Percentiles rank a stretch among this genome's conserved stretches.
Conservation (phyloP, 2,888 invertebrate species). For the Antheraea assamensis region DNA sequence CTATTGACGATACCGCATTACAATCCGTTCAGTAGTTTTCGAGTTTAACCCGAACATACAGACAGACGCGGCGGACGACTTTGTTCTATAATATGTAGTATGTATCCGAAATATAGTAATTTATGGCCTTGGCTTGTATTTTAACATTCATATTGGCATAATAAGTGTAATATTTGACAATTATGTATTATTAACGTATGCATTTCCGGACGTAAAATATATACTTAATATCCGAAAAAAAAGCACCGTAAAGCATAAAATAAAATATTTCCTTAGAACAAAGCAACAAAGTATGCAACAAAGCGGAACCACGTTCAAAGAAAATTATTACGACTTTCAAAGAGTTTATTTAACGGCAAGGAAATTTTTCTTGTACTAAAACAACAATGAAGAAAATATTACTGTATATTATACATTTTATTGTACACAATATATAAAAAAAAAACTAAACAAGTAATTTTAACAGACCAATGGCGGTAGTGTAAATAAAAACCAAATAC, state of each 20-base stretch:
- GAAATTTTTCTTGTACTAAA: slow-evolving; percentile 36
- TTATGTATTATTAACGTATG: no score
- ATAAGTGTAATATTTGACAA: no score
- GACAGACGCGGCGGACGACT: no score
- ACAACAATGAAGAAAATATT: slow-evolving; percentile 40
- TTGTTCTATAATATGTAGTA: no score
- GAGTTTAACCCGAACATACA: no score
- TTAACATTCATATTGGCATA: no score
- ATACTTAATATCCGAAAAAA: no score
- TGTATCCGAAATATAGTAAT: no score
- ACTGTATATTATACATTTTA: neutral
- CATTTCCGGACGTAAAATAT: no score
- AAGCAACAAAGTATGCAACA: slow-evolving; percentile 46
- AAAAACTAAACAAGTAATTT: neutral
- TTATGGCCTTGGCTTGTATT: no score
- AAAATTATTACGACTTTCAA: slow-evolving; percentile 47
- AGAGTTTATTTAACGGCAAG: slow-evolving; percentile 42
- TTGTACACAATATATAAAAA: neutral
- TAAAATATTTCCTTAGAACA: slow-evolving; percentile 36
- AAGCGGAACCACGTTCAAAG: slow-evolving; percentile 47
- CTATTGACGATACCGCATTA: no score
- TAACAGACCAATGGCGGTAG: neutral
- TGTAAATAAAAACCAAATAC: neutral
- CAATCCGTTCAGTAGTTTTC: no score
- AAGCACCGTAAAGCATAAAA: neutral